A percentile compares a stretch with the other conserved stretches of the same genome.
phyloP scores from a whole-genome alignment of 23 tunicate species.

The Ciona savignyi region DNA sequence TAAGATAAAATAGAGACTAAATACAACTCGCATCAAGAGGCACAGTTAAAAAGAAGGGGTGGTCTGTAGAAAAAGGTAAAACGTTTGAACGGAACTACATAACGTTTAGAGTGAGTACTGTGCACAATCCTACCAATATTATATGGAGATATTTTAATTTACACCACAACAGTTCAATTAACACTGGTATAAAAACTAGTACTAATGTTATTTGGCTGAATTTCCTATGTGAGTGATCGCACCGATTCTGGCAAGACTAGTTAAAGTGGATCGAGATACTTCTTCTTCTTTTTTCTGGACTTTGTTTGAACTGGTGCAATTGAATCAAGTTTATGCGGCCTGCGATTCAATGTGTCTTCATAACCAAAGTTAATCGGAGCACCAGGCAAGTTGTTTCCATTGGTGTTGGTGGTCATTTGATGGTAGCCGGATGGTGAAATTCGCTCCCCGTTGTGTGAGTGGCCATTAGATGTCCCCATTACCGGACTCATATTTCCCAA shows the following conservation, averaged over 20 bases:
- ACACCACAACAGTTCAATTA: too few species aligned
- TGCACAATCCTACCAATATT: too few species aligned
- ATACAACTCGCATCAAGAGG: too few species aligned
- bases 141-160: too few species aligned
- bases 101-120: too few species aligned
- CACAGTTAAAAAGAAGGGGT: background rate
- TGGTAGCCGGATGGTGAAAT: slow-evolving; percentile 3
- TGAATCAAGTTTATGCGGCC: slow-evolving; percentile 65
- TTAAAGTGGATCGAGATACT: background rate
- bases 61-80: background rate
- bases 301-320: slow-evolving; percentile 30
- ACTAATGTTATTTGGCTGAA: background rate
- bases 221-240: background rate
- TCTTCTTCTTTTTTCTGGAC: slow-evolving; percentile 56
- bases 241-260: background rate
- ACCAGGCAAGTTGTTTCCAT: slow-evolving; percentile 1
- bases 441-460: slow-evolving; percentile 12
- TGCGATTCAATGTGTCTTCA: slow-evolving; percentile 19
- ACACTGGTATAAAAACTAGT: background rate
- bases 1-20: too few species aligned
- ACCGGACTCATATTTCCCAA: background rate
- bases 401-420: background rate
- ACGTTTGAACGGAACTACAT: background rate
- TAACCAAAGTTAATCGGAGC: background rate
- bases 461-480: slow-evolving; percentile 28